phyloP scores from a whole-genome alignment of 2,888 invertebrate species.

The Xestia c-nigrum region DNA sequence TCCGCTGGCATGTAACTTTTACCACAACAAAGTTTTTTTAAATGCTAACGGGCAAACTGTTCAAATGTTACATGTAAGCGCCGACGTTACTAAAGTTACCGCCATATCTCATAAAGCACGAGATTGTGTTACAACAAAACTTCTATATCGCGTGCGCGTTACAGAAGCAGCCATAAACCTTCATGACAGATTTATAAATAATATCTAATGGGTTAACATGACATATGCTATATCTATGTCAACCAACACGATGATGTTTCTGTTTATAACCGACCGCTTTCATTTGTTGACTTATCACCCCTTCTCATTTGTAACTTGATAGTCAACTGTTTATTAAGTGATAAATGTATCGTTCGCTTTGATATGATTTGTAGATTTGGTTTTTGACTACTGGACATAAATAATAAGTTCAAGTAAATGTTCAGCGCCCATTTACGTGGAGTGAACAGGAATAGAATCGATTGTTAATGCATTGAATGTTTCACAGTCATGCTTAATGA shows the following conservation, averaged over 20 bases:
- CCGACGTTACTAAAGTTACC: slow-evolving; percentile 33
- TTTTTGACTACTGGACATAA: slow-evolving; percentile 47
- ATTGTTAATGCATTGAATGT: slow-evolving; percentile 42
- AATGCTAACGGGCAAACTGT: slow-evolving; percentile 49
- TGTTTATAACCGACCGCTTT: slow-evolving; percentile 52
- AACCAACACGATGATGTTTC: slow-evolving; percentile 48
- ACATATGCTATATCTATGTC: slow-evolving; percentile 53
- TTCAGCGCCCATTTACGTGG: neutral
- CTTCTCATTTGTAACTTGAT: slow-evolving; percentile 53
- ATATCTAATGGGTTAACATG: slow-evolving; percentile 58
- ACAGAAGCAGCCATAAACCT: slow-evolving; percentile 59
- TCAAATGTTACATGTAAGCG: slow-evolving; percentile 35
- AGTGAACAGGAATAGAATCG: slow-evolving; percentile 31
- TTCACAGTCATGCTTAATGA: slow-evolving; percentile 46
- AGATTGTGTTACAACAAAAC: slow-evolving; percentile 62
- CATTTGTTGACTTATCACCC: slow-evolving; percentile 61
- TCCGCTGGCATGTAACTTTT: slow-evolving; percentile 39
- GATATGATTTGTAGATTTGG: slow-evolving; percentile 12
- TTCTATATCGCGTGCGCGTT: slow-evolving; percentile 29
- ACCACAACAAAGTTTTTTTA: slow-evolving; percentile 26
- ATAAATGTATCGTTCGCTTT: slow-evolving; percentile 37
- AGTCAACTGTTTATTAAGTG: slow-evolving; percentile 37
- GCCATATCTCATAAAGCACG: slow-evolving; percentile 39
- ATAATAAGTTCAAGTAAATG: slow-evolving; percentile 3
- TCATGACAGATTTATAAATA: slow-evolving; percentile 66